Evolutionary conservation across 2,113 vertebrate species (phyloP), one percentile per base, ranked within the genome.

Genomic region (Recurvirostra avosetta): DNA sequence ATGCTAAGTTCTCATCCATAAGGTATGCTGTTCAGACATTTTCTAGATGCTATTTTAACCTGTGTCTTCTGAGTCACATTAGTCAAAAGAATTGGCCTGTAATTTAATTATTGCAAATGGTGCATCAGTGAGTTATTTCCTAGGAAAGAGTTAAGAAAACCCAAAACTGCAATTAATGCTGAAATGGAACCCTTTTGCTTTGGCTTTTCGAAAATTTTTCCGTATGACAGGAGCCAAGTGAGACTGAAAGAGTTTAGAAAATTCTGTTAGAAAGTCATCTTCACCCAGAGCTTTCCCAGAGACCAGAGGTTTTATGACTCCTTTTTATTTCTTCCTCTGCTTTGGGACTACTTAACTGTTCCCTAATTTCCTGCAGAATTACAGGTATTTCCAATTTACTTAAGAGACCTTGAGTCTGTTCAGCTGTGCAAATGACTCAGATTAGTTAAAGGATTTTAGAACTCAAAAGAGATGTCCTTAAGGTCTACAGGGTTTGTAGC

Each of bases 191-290:
- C 58, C 76, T 88, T 90, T 80, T 63, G 73, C 81, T 89, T 81
- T 91, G 86, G 92, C 80, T n/a, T 83, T 85, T 56, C 0, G 2
- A 86, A 95, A 71, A 30, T 55, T 82, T 96, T 96, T 95, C 91
- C 88, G 0, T 86, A 43, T n/a, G 66, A 62, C 30, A 74, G 87
- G 86, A 96, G 79, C 89, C 95, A 96, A 95, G 79, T 58, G 62
- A 94, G 88, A 83, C 90, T 74, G 53, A 91, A 86, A 86, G 78
- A 91, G 83, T 86, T 92, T 82, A 93, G 76, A 92, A 96, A 94
- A 96, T 96, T 95, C 92, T 96, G 84, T 96, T 96, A 97, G 87
- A 94, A 94, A 95, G 83, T 90, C 90, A 76, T 96, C 96, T 95
- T 97, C 91, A 92, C 86, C 80, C 41, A 92, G 95, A 97, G 74